Conservation (phyloP, 2,113 vertebrate species). For the Rhipidura dahli region DNA sequence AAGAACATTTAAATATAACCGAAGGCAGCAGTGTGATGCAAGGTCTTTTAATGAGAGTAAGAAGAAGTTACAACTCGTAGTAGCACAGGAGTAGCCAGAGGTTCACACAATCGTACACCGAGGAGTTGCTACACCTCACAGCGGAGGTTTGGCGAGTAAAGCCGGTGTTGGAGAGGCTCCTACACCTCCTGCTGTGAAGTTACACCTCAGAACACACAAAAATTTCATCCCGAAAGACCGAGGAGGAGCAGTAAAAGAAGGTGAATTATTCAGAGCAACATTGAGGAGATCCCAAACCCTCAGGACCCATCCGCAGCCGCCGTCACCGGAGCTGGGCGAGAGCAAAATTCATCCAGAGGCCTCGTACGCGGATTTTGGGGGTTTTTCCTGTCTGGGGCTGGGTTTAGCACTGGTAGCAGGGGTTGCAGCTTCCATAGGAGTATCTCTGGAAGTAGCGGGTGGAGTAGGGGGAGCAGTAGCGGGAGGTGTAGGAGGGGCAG, state of each 20-base stretch:
- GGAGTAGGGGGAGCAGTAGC: background rate
- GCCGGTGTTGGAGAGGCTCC: fast-evolving
- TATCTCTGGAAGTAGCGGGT: background rate
- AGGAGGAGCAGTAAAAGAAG: background rate
- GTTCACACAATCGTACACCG: background rate
- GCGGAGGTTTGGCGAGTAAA: background rate
- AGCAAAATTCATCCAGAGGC: background rate
- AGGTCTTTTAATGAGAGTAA: conserved; percentile 20
- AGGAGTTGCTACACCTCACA: background rate
- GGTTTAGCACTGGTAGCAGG: background rate
- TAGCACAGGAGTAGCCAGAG: background rate
- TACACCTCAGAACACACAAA: background rate
- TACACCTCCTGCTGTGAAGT: background rate
- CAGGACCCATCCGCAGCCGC: fast-evolving
- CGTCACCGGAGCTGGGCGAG: no score
- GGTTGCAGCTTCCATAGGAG: background rate
- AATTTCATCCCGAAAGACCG: background rate
- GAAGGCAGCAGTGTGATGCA: background rate
- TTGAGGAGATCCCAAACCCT: background rate
- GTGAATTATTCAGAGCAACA: fast-evolving
- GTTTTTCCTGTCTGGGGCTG: fast-evolving
- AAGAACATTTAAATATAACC: background rate
- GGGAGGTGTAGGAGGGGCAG: background rate
- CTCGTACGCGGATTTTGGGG: fast-evolving
- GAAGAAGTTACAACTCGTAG: background rate